These are phyloP conservation scores for Cephalopachus bancanus DNA, from an alignment of 2,797 vertebrate genomes.

Conservation along the genomic window DNA sequence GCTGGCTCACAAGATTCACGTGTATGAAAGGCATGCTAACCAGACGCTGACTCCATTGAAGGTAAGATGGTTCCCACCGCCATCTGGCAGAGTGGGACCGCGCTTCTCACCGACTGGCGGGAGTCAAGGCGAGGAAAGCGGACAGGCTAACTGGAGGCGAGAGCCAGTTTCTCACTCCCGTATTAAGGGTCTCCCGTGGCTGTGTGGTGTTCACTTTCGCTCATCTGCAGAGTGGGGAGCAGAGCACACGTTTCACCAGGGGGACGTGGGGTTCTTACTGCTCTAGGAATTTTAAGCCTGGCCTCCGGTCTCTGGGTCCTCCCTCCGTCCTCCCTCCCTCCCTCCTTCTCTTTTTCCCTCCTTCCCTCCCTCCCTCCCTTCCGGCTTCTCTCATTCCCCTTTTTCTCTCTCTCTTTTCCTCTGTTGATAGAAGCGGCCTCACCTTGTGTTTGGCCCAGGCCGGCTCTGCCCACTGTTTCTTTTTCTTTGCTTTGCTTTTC, in stretches of 20 bases:
- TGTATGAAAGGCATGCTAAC: constrained; percentile 84
- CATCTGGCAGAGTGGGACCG: constrained; percentile 79
- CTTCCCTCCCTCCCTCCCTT: no score
- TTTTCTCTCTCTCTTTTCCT: background rate
- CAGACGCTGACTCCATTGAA: constrained; percentile 84
- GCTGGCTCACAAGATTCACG: constrained; percentile 80
- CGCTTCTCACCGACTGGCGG: constrained; percentile 81
- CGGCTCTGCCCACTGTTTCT: background rate
- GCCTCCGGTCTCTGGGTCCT: background rate
- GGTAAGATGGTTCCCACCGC: constrained; percentile 81
- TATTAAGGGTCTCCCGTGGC: background rate
- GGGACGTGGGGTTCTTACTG: background rate
- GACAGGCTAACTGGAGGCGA: constrained; percentile 67
- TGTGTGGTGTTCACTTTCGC: background rate
- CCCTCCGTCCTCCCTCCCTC: background rate
- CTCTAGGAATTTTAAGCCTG: background rate
- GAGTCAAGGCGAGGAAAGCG: constrained; percentile 73
- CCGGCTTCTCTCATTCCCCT: no score
- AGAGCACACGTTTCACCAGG: background rate
- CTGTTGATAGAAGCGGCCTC: background rate
- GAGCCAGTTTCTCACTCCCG: constrained; percentile 64
- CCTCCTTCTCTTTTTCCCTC: no score
- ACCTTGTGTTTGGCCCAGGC: background rate
- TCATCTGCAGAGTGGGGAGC: background rate
- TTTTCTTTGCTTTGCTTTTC: no score